Evolutionary conservation across 2,113 vertebrate genomes (phyloP).

Genomic region (Rhinolophus sinicus): DNA sequence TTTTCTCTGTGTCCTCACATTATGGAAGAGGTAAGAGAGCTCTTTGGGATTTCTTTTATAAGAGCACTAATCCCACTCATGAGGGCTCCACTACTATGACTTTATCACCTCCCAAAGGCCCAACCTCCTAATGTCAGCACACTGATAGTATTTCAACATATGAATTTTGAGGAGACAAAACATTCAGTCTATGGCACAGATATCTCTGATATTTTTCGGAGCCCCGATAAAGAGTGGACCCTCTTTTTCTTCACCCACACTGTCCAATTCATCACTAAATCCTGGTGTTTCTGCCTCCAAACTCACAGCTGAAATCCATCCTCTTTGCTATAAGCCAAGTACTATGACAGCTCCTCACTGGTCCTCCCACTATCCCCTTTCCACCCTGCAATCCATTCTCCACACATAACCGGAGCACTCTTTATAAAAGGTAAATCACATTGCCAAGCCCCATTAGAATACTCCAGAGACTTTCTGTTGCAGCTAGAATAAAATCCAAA

Average conservation of each 20-base stretch:
- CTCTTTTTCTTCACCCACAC: background rate
- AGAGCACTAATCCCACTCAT: background rate
- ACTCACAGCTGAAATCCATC: background rate
- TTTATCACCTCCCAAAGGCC: background rate
- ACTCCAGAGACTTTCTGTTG: background rate
- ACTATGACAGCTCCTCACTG: background rate
- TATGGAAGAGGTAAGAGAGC: background rate
- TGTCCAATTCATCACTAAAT: background rate
- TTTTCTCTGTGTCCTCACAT: background rate
- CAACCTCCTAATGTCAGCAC: background rate
- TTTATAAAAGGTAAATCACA: background rate
- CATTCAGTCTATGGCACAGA: background rate
- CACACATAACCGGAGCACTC: background rate
- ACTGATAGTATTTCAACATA: background rate
- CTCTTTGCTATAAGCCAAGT: background rate
- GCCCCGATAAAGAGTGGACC: background rate
- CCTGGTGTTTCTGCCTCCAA: background rate
- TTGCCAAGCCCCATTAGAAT: background rate
- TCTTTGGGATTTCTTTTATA: background rate
- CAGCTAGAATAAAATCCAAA: background rate
- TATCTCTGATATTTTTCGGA: slow-evolving; percentile 5
- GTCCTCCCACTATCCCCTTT: background rate
- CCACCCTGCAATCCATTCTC: background rate
- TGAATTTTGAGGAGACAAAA: background rate
- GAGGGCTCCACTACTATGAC: background rate